phyloP scores from a whole-genome alignment of 2,797 vertebrate species.

The Aulostomus chinensis region DNA sequence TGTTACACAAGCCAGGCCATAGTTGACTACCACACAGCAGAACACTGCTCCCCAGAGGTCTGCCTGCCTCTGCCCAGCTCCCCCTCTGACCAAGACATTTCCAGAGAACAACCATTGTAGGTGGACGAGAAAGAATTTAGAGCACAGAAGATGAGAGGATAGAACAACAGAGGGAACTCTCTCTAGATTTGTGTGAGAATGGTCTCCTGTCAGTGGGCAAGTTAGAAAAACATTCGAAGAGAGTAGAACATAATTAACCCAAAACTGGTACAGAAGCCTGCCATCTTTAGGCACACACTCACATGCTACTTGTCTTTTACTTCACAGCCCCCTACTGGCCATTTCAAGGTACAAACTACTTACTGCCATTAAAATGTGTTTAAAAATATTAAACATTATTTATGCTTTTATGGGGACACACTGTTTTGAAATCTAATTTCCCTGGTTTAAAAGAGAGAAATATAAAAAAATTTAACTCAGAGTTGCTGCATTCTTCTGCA shows the following conservation, averaged over 20 bases:
- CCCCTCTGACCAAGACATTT: slow-evolving; percentile 53
- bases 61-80: slow-evolving; percentile 52
- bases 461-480: too few relatives aligned
- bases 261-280: slow-evolving; percentile 1
- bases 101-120: slow-evolving; percentile 44
- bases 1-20: slow-evolving; percentile 75
- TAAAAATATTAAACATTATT: not conserved
- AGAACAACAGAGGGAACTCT: not conserved
- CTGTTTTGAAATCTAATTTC: too few relatives aligned
- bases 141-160: slow-evolving; percentile 15
- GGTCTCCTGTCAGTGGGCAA: slow-evolving; percentile 1
- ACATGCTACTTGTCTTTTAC: slow-evolving; percentile 31
- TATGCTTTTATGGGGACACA: not conserved
- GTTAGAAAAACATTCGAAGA: slow-evolving; percentile 5
- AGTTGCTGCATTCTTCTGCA: too few relatives aligned
- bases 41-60: slow-evolving; percentile 74
- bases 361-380: slow-evolving; percentile 25
- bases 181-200: slow-evolving; percentile 3
- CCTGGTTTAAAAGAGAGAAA: too few relatives aligned
- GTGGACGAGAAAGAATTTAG: slow-evolving; percentile 26
- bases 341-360: slow-evolving; percentile 15
- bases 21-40: slow-evolving; percentile 73
- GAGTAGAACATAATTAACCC: not conserved
- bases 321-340: slow-evolving; percentile 73
- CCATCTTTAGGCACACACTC: not conserved